Evolutionary conservation across 2,113 vertebrate species (phyloP).

Genomic region (Salvator merianae): DNA sequence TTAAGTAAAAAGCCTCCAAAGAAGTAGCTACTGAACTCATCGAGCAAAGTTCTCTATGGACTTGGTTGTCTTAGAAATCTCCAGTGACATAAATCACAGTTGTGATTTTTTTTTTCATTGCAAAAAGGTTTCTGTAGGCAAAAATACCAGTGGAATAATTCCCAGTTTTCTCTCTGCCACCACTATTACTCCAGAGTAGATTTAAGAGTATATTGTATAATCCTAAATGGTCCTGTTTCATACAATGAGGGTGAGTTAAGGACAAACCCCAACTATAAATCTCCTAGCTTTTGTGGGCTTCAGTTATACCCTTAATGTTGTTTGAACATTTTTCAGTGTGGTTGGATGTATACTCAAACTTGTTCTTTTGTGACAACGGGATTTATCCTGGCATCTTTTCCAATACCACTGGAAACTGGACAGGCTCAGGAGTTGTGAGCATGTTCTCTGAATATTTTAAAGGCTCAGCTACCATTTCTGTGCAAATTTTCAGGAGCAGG

Average conservation of each 20-base stretch:
- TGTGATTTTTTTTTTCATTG: neutral
- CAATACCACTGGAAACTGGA: slow-evolving; percentile 84
- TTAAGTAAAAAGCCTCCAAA: neutral
- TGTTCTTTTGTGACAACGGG: slow-evolving; percentile 81
- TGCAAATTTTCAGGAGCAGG: slow-evolving; percentile 29
- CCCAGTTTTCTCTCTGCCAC: neutral
- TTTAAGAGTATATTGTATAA: neutral
- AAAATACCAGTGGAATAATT: neutral
- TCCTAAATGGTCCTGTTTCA: slow-evolving; percentile 35
- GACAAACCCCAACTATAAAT: slow-evolving; percentile 73
- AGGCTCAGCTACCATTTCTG: slow-evolving; percentile 62
- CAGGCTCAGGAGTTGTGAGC: slow-evolving; percentile 55
- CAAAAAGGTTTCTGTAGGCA: neutral
- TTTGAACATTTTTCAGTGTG: slow-evolving; percentile 78
- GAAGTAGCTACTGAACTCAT: neutral
- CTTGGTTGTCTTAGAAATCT: neutral
- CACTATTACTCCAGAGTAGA: neutral
- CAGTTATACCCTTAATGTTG: slow-evolving; percentile 75
- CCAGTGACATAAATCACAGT: neutral
- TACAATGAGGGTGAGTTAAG: slow-evolving; percentile 71
- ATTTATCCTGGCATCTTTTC: slow-evolving; percentile 80
- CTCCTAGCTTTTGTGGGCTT: slow-evolving; percentile 75
- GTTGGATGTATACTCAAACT: slow-evolving; percentile 82
- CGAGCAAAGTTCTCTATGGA: neutral
- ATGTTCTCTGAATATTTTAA: slow-evolving; percentile 71